Evolutionary conservation across 2,888 invertebrate species (phyloP).

Genomic region (Microctonus hyperodae): DNA sequence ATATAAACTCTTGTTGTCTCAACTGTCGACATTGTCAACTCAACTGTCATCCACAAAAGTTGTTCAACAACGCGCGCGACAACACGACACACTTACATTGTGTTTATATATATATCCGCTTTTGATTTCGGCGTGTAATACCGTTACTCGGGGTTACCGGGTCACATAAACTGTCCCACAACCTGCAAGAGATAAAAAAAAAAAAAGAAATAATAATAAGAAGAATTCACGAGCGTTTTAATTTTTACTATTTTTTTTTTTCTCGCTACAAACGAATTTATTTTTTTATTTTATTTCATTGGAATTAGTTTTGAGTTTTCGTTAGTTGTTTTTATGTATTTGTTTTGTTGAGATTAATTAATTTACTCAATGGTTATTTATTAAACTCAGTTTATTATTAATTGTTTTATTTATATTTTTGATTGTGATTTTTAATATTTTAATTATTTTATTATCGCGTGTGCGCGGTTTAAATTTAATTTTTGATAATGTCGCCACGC

Average conservation of each 20-base stretch:
- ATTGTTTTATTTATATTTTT: not conserved
- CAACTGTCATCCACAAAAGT: not conserved
- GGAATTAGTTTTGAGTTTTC: too few species aligned
- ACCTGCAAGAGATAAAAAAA: not conserved
- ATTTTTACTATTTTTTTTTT: not conserved
- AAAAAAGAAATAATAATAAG: not conserved
- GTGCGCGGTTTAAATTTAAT: constrained; percentile 13
- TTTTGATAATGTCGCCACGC: constrained; percentile 30
- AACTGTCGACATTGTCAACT: not conserved
- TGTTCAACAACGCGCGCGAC: constrained; percentile 4
- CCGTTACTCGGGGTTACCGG: constrained; percentile 29
- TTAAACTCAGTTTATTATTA: not conserved
- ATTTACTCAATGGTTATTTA: not conserved
- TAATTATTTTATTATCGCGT: not conserved
- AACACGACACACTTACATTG: not conserved
- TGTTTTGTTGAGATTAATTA: too few species aligned
- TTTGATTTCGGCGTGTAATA: constrained; percentile 1
- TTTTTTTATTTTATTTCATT: too few species aligned
- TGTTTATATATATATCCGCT: not conserved
- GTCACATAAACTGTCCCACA: constrained; percentile 22
- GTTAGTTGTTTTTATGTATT: too few species aligned
- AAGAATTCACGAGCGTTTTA: not conserved
- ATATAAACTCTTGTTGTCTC: not conserved
- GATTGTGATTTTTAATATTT: not conserved
- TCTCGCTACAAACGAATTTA: too few species aligned